phyloP scores from a whole-genome alignment of 2,113 vertebrate genomes.

The Chaetorhynchus papuensis region DNA sequence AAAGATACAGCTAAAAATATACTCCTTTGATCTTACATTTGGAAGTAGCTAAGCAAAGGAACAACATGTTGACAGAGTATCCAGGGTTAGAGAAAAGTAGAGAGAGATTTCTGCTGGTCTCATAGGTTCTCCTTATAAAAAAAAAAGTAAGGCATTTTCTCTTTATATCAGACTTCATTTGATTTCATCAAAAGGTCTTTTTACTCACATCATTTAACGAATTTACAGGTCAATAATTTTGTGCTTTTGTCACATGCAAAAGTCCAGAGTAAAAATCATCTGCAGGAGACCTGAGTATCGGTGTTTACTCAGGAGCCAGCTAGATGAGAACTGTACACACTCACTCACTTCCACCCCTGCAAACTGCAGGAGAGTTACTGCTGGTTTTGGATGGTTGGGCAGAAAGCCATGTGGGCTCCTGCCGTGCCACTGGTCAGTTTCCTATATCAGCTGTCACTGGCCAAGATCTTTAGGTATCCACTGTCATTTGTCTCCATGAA shows the following conservation, averaged over 20 bases:
- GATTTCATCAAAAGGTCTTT: neutral
- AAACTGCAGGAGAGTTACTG: neutral
- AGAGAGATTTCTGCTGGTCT: neutral
- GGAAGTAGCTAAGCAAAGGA: neutral
- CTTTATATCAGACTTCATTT: neutral
- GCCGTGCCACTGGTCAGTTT: neutral
- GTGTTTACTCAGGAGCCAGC: neutral
- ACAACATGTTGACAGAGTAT: neutral
- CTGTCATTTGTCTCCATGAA: neutral
- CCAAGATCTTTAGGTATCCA: neutral
- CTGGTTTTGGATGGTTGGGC: neutral
- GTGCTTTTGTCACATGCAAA: neutral
- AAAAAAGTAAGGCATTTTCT: neutral
- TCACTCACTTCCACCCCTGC: neutral
- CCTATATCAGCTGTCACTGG: neutral
- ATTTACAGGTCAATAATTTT: neutral
- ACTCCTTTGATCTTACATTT: neutral
- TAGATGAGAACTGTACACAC: neutral
- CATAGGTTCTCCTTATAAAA: neutral
- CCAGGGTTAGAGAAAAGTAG: neutral
- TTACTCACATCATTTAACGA: neutral
- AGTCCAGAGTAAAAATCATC: neutral
- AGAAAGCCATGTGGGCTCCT: neutral
- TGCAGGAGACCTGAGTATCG: neutral
- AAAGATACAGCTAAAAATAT: neutral